Evolutionary conservation across 1,140 invertebrate species (phyloP).

Genomic region (Drosophila pectinifera): DNA sequence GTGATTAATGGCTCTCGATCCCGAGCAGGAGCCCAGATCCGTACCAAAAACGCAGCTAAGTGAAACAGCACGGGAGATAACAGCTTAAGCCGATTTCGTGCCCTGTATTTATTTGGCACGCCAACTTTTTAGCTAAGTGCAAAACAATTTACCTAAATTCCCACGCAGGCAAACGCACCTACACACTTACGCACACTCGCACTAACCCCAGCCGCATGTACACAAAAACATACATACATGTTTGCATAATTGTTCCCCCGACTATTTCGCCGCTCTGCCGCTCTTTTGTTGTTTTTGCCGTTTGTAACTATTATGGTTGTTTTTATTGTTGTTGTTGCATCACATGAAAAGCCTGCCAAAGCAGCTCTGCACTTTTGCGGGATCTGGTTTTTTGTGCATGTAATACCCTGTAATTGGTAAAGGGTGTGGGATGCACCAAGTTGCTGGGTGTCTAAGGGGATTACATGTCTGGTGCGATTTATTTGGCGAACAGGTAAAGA

Average conservation of each 20-base stretch:
- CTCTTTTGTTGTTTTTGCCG: constrained; percentile 17
- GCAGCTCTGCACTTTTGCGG: constrained; percentile 60
- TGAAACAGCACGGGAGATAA: constrained; percentile 73
- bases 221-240: constrained; percentile 16
- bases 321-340: constrained; percentile 25
- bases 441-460: not conserved
- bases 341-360: constrained; percentile 65
- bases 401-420: constrained; percentile 38
- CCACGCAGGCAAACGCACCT: constrained; percentile 28
- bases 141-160: constrained; percentile 82
- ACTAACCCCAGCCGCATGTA: constrained; percentile 10
- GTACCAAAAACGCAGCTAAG: constrained; percentile 48
- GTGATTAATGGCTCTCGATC: constrained; percentile 66
- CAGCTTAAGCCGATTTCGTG: constrained; percentile 60
- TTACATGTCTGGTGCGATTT: not conserved
- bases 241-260: constrained; percentile 69
- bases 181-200: constrained; percentile 15
- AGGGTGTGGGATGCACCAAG: not conserved
- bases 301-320: constrained; percentile 28
- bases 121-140: constrained; percentile 81
- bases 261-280: constrained; percentile 31
- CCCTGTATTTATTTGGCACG: constrained; percentile 72
- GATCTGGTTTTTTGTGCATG: constrained; percentile 27
- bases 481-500: not conserved
- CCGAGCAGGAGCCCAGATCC: constrained; percentile 39